Base-by-base conservation (phyloP, 2,888 invertebrate species). In the Drosophila peninsularis region DNA sequence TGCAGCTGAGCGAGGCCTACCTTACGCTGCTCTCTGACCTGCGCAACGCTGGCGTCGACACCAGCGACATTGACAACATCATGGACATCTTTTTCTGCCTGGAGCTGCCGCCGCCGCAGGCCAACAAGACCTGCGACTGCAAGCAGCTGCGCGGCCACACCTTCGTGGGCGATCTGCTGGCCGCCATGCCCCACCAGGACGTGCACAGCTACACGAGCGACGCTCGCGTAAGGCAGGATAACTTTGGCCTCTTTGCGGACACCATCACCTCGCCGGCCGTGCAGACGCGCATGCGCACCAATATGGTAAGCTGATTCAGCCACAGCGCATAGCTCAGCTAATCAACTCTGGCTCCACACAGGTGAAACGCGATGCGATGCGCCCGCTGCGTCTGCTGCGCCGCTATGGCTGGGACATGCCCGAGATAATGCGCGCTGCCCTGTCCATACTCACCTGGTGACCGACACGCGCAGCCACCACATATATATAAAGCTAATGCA, bases 331-430 rank as follows among this genome's bases (percentile, higher is more conserved):
- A 27, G 44, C 2, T 3, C 13, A 4, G 11, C 11, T 45, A 11
- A 37, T 27, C 1, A 9, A 11, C 21, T 2, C 9, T 24, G 3
- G 4, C 42, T 11, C 14, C 45, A 19, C 13, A 41, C 72, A 88
- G 90, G 11, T 54, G 21, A 74, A 85, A 24, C 70, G 63, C 41
- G 78, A 89, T 45, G 53, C 70, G 27, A 17, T 44, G 6, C 71
- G 72, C n/a, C 70, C 88, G 0, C 24, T 88, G 70, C 74, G 49
- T 10, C 62, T 62, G 5, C 61, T 88, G 9, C 75, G 76, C 17
- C 79, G 74, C 41, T 60, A 90, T 50, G 83, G 84, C 57, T 89
- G 88, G 75, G 77, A 88, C 56, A 5, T 90, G 41, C 62, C 49
- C 3, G 63, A 75, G 45, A 57, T 88, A 37, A 54, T 83, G 4